Base-by-base conservation (phyloP, 2,113 vertebrate genomes). In the Charadrius vociferus region DNA sequence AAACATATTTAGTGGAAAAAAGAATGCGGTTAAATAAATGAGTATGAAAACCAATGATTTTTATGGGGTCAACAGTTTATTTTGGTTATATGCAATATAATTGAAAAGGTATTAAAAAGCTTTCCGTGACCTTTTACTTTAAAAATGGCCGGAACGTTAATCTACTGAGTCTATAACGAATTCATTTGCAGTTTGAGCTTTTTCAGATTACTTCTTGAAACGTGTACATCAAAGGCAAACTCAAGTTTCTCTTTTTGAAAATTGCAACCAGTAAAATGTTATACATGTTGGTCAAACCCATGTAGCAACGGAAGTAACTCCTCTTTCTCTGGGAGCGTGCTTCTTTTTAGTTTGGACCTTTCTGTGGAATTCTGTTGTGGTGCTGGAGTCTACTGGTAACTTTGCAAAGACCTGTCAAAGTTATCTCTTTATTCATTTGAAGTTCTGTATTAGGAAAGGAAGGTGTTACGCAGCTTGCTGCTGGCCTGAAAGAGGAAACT, bases 1-100 rank as follows among this genome's bases (percentile, higher is more conserved):
- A 95, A 96, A 88, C 93, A 50, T 92, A 79, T 94, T 94, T 94
- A 81, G 50, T 95, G 81, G 77, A 93, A 80, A 95, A 96, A 94
- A 90, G 85, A 93, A 63, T 92, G 70, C 11, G 30, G 61, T 94
- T 89, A 94, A 91, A 56, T 88, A 85, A 94, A 82, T 91, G 84
- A 65, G 52, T 84, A 70, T 96, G 71, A 92, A 92, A 79, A 50
- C 45, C 91, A 66, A 34, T 61, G 36, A 53, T 86, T 96, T 93
- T 93, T 90, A 74, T 86, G 68, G 88, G 89, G 70, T 97, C 92
- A 97, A 80, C 88, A 88, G 95, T 73, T 81, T 95, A 91, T 96
- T 95, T 94, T 53, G 70, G 36, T 95, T 95, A 75, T 94, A 96
- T 95, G 70, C 91, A 93, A 82, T 89, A 66, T 93, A 93, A 85